A percentile compares a stretch with the other conserved stretches of the same genome.
These are phyloP conservation scores for Plectropomus leopardus DNA, from an alignment of 2,113 vertebrate genomes.

Conservation along the genomic window DNA sequence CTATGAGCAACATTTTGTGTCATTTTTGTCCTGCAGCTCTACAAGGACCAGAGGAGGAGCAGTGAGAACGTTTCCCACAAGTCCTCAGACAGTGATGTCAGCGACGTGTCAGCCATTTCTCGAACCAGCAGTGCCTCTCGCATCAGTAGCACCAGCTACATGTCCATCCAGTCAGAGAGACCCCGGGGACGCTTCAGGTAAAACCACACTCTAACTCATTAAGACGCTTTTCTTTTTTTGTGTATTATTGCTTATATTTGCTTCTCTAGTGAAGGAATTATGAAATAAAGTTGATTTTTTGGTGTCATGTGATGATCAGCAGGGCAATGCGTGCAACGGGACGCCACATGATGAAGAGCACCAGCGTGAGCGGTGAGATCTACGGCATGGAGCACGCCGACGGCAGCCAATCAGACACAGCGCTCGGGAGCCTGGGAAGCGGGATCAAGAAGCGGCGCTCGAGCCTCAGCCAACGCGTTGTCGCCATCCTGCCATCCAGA, in stretches of 20 bases:
- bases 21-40: conserved; percentile 78
- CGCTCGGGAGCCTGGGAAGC: conserved; percentile 91
- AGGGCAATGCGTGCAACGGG: conserved; percentile 93
- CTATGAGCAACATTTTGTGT: not conserved
- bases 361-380: conserved; percentile 96
- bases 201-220: conserved; percentile 13
- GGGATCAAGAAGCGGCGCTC: conserved; percentile 96
- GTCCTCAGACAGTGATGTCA: conserved; percentile 99
- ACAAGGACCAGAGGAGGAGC: conserved; percentile 96
- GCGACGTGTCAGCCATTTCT: conserved; percentile 98
- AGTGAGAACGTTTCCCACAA: conserved; percentile 97
- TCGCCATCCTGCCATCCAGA: conserved; percentile 91
- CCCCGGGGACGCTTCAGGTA: conserved; percentile 95
- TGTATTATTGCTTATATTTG: not conserved
- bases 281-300: not conserved
- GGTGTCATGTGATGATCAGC: conserved; percentile 71
- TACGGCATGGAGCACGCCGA: conserved; percentile 95
- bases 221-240: not conserved
- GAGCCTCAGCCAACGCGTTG: conserved; percentile 96
- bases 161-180: conserved; percentile 99
- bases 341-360: conserved; percentile 95
- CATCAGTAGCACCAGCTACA: conserved; percentile 99
- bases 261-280: not conserved
- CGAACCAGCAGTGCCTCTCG: conserved; percentile 99
- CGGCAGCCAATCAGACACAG: conserved; percentile 98